These are phyloP conservation scores for Bombyx huttoni DNA, from an alignment of 2,888 invertebrate genomes.

Conservation along the genomic window DNA sequence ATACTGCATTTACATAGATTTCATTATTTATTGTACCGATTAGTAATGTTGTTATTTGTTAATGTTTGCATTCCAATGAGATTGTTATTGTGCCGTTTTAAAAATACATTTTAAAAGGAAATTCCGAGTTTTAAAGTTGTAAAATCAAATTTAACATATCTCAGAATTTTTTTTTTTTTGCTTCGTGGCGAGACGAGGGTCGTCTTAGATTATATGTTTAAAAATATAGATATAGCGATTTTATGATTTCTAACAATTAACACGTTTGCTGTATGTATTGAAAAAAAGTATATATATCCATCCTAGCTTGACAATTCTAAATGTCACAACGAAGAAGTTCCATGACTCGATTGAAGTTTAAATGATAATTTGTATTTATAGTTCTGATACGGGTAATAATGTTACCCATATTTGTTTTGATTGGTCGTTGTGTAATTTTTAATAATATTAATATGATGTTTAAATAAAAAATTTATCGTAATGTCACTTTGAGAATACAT, in stretches of 20 bases:
- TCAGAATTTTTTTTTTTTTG: background rate
- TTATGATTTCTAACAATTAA: background rate
- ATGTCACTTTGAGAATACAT: constrained; percentile 40
- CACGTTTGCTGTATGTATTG: background rate
- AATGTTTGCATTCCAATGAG: constrained; percentile 6
- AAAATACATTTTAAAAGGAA: background rate
- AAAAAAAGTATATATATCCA: background rate
- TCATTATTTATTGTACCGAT: too few relatives aligned
- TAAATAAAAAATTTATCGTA: constrained; percentile 28
- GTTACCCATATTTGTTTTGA: constrained; percentile 23
- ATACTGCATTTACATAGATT: too few relatives aligned
- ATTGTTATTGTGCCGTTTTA: background rate
- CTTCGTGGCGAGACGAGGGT: too few relatives aligned
- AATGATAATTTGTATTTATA: constrained; percentile 18
- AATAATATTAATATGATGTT: constrained; percentile 12
- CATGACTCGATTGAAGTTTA: too few relatives aligned
- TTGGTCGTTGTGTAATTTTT: background rate
- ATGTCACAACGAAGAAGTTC: background rate
- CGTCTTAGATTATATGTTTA: too few relatives aligned
- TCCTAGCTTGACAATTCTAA: background rate
- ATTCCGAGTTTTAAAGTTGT: background rate
- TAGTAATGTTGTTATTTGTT: constrained; percentile 8
- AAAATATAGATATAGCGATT: too few relatives aligned
- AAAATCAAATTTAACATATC: background rate
- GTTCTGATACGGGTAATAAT: constrained; percentile 33